Evolutionary conservation across 2,888 invertebrate species (phyloP), one percentile per base, ranked within the genome.

Genomic region (Cyclophora punctaria): DNA sequence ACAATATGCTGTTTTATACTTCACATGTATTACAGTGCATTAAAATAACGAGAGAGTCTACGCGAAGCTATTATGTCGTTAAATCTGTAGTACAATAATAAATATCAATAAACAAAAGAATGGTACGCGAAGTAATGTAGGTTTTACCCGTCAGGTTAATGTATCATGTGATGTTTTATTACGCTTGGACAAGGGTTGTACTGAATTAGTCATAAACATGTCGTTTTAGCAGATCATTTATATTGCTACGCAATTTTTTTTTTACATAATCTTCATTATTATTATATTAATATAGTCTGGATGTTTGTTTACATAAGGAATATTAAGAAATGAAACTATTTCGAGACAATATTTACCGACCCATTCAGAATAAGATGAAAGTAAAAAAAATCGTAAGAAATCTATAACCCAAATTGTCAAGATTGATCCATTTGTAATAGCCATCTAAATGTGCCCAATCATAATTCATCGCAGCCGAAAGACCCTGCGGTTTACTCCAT

Each of bases 141-240:
- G 20, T 20, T 20, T 20, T 20, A 20, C 20, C 20, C 20, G 20
- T 20, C 35, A 45, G 5, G 34, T 45, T 35, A 7, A 35, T 45
- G 7, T 34, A n/a, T 45, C 34, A 34, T 41, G 52, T 52, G 52
- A 56, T 55, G 53, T 59, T 62, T 65, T 60, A 62, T 62, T 55
- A 57, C 49, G 50, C 50, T 20, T 47, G 60, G 62, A 62, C 58
- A 60, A 60, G 61, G 60, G 62, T 63, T 50, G 54, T 45, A 44
- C 54, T 60, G 57, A 55, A 50, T 57, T 49, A 45, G 45, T 51
- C 42, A 43, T 20, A 7, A 43, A 20, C n/a, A 20, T 43, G 3
- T 43, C 5, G 42, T 43, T 20, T 20, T 2, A 2, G 20, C 20
- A 20, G 20, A 20, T 20, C 20, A 20, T 20, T 20, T 20, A 20